A percentile compares a stretch with the other conserved stretches of the same genome.
Conservation (phyloP, 2,888 invertebrate species). For the Fragum fragum region DNA sequence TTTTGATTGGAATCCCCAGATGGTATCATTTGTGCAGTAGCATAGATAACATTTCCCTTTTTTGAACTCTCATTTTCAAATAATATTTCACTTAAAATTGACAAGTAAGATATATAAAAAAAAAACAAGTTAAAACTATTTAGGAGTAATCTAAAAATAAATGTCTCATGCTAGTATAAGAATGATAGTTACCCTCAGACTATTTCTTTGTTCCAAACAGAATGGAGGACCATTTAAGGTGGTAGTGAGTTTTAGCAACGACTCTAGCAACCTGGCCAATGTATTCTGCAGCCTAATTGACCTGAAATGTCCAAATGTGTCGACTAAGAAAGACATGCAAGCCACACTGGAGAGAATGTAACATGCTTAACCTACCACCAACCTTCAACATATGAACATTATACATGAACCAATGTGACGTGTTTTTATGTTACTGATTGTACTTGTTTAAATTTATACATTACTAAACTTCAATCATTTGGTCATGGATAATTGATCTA, state of each 20-base stretch:
- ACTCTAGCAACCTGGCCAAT: slow-evolving; percentile 51
- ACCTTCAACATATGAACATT: too few species aligned
- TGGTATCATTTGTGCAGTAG: too few species aligned
- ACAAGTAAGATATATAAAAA: too few species aligned
- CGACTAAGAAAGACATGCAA: slow-evolving; percentile 61
- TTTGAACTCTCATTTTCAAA: too few species aligned
- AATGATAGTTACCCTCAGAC: too few species aligned
- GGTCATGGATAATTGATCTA: not conserved
- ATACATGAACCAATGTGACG: not conserved
- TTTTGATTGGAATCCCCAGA: too few species aligned
- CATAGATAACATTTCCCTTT: too few species aligned
- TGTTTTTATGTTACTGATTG: not conserved
- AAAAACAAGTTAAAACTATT: too few species aligned
- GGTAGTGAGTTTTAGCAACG: slow-evolving; percentile 58
- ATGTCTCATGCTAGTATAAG: too few species aligned
- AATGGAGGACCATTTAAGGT: slow-evolving; percentile 37
- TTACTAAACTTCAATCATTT: not conserved
- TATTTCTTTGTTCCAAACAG: not conserved
- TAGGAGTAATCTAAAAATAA: too few species aligned
- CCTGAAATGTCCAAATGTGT: slow-evolving; percentile 43
- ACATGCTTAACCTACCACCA: too few species aligned
- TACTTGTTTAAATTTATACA: not conserved
- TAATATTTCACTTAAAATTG: too few species aligned
- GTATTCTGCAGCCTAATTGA: slow-evolving; percentile 56
- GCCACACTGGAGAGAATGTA: slow-evolving; percentile 53